A percentile compares a stretch with the other conserved stretches of the same genome.
Evolutionary conservation across 1,140 invertebrate species (phyloP).

Genomic region (Drosophila paulistorum): DNA sequence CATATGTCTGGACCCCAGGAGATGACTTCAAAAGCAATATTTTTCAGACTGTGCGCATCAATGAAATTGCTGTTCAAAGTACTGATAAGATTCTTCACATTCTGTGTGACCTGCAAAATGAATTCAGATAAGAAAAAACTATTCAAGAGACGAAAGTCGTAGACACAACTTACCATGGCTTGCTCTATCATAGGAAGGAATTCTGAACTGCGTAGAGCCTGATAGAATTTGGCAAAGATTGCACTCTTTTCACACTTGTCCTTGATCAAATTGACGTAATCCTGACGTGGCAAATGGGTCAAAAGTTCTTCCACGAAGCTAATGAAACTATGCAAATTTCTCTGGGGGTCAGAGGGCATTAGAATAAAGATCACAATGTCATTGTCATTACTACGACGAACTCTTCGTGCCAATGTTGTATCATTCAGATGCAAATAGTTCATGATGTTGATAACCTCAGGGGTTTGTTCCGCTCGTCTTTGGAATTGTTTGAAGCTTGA

Average conservation of each 20-base stretch:
- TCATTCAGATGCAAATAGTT: slow-evolving; percentile 70
- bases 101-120: slow-evolving; percentile 54
- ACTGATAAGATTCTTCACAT: slow-evolving; percentile 49
- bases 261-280: slow-evolving; percentile 62
- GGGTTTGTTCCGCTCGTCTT: slow-evolving; percentile 50
- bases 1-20: slow-evolving; percentile 65
- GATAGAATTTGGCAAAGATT: slow-evolving; percentile 68
- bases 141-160: not conserved
- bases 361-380: slow-evolving; percentile 46
- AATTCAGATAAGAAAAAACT: not conserved
- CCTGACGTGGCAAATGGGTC: slow-evolving; percentile 60
- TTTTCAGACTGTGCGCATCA: slow-evolving; percentile 56
- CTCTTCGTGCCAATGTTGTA: slow-evolving; percentile 16
- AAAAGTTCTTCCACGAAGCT: slow-evolving; percentile 63
- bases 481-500: slow-evolving; percentile 56
- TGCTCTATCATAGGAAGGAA: slow-evolving; percentile 57
- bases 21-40: slow-evolving; percentile 65
- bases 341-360: not conserved
- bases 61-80: slow-evolving; percentile 58
- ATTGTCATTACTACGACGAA: not conserved
- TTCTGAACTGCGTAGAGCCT: slow-evolving; percentile 57
- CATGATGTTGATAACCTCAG: slow-evolving; percentile 67
- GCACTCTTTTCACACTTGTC: slow-evolving; percentile 49
- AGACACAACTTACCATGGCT: slow-evolving; percentile 56
- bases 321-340: slow-evolving; percentile 42